Evolutionary conservation across 1,140 invertebrate genomes (phyloP), one percentile per base, ranked within the genome.

Genomic region (Gryllus bimaculatus): DNA sequence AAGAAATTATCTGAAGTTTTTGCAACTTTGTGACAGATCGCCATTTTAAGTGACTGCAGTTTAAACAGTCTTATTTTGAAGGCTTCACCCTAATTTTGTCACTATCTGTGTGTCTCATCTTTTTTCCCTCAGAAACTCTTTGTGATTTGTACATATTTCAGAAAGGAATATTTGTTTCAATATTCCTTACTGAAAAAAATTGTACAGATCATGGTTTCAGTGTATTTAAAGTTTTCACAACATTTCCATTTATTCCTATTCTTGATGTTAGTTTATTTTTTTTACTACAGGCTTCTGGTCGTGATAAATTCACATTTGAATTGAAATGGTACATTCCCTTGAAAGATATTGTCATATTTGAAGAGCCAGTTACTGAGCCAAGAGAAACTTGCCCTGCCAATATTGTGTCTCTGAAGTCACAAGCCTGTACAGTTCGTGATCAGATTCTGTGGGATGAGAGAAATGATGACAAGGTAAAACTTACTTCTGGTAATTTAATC

Each of bases 241-340:
- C 0, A 7, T 13, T 66, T 13, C 10, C 10, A 3, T 10, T 13
- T 66, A 66, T 18, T 66, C 10, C 10, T 66, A 3, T 75, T 49
- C 10, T 54, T 82, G 74, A 79, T 77, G 47, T 47, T 47, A 76
- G 15, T 10, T 15, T 26, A 47, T 76, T 39, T 8, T 15, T n/a
- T 48, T 76, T n/a, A 48, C 82, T 85, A 8, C 80, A 92, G 91
- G 90, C 93, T 2, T 90, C 93, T 48, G 93, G 93, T 0, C 88
- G 93, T 48, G 94, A 96, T 85, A 96, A 95, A 85, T 95, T 95
- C 83, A 95, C 94, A 3, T 96, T 96, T 85, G 95, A 97, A 86
- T 86, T 96, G 74, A 97, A 97, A 84, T 98, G 96, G 96, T 89
- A 94, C 85, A 94, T 96, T 81, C 92, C 94, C 1, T 87, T 98